phyloP scores from a whole-genome alignment of 2,113 vertebrate genomes.

The Hippotragus niger region DNA sequence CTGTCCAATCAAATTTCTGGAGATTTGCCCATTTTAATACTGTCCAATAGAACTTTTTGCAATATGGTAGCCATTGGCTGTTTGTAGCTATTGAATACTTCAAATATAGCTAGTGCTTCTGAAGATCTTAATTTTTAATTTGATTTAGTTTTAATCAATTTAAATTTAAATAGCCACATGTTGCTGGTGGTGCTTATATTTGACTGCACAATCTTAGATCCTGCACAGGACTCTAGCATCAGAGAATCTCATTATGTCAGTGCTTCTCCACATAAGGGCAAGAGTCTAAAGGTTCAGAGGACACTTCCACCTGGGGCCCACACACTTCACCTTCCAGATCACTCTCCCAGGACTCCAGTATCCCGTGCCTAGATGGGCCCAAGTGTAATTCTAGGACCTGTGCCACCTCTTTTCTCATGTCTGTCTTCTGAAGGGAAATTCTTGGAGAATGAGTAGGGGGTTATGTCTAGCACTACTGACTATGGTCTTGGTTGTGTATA shows the following conservation, averaged over 20 bases:
- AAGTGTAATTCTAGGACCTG: not conserved
- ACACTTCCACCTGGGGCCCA: not conserved
- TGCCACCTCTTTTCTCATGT: not conserved
- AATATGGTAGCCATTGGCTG: not conserved
- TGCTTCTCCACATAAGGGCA: not conserved
- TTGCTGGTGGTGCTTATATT: not conserved
- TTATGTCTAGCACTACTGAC: not conserved
- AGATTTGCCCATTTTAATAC: not conserved
- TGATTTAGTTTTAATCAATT: not conserved
- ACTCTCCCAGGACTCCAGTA: not conserved
- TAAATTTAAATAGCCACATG: not conserved
- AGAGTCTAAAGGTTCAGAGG: not conserved
- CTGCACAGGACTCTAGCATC: not conserved
- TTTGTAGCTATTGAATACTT: not conserved
- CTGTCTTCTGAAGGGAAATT: not conserved
- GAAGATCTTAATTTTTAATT: not conserved
- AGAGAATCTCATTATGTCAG: not conserved
- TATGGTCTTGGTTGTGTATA: not conserved
- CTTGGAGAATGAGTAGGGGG: not conserved
- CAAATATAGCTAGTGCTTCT: not conserved
- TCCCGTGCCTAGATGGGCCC: not conserved
- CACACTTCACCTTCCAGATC: not conserved
- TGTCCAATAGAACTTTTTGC: not conserved
- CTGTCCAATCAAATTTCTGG: not conserved
- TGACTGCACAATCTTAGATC: not conserved